Base-by-base conservation (phyloP, 2,113 vertebrate species). In the Recurvirostra avosetta region DNA sequence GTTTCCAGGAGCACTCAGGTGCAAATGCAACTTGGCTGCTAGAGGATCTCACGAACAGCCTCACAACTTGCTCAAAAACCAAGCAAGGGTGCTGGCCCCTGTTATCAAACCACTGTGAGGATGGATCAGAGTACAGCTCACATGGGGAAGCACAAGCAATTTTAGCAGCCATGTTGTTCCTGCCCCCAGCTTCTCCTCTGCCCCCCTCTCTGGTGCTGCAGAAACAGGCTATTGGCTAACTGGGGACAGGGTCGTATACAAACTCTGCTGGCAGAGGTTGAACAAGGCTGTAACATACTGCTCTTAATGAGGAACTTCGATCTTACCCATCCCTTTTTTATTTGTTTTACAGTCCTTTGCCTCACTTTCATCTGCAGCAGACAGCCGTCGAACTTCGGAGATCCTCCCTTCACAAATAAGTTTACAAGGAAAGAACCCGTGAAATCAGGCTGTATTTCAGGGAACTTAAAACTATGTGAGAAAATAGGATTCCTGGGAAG, bases 291-390 rank as follows among this genome's bases (percentile, higher is more conserved):
- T 80, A 94, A 93, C 3, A 3, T 49, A 53, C 38, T n/a, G 61
- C 89, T 84, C 30, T 89, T 89, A 88, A 95, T 67, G 75, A 96
- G 87, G 90, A 82, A 83, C 89, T 98, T 97, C 96, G 78, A 97
- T 79, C 78, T 91, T 92, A 66, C 87, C 67, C 90, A 66, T 95
- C 96, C 80, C 73, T 93, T 81, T 97, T 82, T 84, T 90, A 80
- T 95, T 94, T 96, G 93, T 86, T 94, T 97, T 97, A 83, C 63
- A 70, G 53, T 17, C 7, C 76, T 97, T 93, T 96, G 76, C 56
- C 68, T 93, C 71, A 74, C 88, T 94, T 94, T 90, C 82, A 72
- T 59, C 55, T 20, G 4, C 25, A 80, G 82, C 84, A 94, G 88
- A 73, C 75, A 89, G 40, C 63, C 45, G 6, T 90, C 8, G 0